phyloP scores from a whole-genome alignment of 92 coral and sea anemone genomes.

The Epizoanthus stellaris region DNA sequence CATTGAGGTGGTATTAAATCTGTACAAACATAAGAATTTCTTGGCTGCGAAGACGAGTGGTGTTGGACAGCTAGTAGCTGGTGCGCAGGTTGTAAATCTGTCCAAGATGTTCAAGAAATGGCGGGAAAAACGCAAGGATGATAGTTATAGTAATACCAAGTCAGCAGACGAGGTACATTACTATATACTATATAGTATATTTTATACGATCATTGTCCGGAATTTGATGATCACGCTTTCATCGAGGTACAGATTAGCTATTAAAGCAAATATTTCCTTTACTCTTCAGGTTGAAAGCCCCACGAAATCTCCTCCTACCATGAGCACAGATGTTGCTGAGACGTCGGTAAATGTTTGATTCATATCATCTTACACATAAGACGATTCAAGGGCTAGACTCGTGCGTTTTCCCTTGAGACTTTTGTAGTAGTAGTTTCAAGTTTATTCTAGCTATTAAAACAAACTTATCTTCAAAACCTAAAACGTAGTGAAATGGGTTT shows the following conservation, averaged over 20 bases:
- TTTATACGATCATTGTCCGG: no score
- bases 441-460: no score
- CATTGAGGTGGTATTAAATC: not conserved
- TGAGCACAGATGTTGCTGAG: slow-evolving; percentile 19
- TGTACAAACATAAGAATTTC: not conserved
- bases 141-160: slow-evolving; percentile 11
- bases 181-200: not conserved
- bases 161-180: slow-evolving; percentile 50
- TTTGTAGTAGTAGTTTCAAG: no score
- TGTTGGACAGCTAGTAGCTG: not conserved
- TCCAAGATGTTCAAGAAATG: slow-evolving; percentile 83
- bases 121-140: slow-evolving; percentile 73
- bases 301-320: not conserved
- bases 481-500: no score
- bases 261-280: not conserved
- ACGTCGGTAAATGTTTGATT: slow-evolving; percentile 14
- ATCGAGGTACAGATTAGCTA: not conserved
- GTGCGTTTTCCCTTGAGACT: no score
- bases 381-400: no score
- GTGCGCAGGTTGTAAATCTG: not conserved
- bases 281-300: slow-evolving; percentile 14
- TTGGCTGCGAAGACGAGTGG: not conserved
- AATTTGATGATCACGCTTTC: not conserved
- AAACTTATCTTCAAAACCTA: no score
- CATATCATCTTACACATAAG: not conserved